These are phyloP conservation scores for Urophycis tenuis DNA, from an alignment of 2,797 vertebrate genomes.

Conservation along the genomic window DNA sequence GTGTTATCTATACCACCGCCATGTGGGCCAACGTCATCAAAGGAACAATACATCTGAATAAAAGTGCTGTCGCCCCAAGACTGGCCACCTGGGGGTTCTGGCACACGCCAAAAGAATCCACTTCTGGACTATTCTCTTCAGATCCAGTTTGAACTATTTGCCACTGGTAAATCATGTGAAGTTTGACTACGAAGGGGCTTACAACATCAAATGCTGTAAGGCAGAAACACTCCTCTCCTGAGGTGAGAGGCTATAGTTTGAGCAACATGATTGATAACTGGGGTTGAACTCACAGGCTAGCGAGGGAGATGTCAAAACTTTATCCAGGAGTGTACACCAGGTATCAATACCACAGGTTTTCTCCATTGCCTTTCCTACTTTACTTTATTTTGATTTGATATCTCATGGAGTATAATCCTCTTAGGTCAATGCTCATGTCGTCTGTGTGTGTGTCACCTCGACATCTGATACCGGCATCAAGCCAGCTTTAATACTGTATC, in stretches of 20 bases:
- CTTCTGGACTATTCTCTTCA: conserved; percentile 40
- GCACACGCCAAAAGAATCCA: conserved; percentile 29
- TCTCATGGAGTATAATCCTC: not conserved
- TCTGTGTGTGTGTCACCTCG: not conserved
- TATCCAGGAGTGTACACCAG: not conserved
- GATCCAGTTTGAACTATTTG: conserved; percentile 37
- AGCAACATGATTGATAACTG: not conserved
- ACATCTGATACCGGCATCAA: not conserved
- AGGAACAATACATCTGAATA: conserved; percentile 47
- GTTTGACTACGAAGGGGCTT: conserved; percentile 24
- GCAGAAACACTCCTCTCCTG: not conserved
- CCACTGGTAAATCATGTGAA: conserved; percentile 38
- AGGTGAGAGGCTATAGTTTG: not conserved
- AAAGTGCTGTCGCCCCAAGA: conserved; percentile 43
- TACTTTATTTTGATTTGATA: not conserved
- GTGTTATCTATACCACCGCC: conserved; percentile 45
- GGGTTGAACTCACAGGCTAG: not conserved
- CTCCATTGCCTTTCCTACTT: not conserved
- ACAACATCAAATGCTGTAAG: conserved; percentile 3
- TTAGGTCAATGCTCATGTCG: not conserved
- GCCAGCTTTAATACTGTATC: not conserved
- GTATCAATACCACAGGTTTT: not conserved
- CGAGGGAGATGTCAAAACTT: not conserved
- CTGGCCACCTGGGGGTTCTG: conserved; percentile 52
- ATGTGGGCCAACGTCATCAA: conserved; percentile 53